Evolutionary conservation across 2,797 vertebrate genomes (phyloP).

Genomic region (Cossypha caffra): DNA sequence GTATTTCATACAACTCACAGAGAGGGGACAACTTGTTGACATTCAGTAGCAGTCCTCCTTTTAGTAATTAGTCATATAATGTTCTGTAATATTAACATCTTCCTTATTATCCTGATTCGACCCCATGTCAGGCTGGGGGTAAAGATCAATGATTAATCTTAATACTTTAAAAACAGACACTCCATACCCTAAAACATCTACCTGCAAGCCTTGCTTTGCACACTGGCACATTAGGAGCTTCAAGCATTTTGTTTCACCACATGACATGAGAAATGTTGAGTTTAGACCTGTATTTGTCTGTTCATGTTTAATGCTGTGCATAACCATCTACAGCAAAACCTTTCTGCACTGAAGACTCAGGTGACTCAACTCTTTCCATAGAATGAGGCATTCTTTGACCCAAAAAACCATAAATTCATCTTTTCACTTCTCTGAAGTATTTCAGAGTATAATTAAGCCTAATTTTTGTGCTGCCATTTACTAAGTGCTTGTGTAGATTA

Average conservation of each 20-base stretch:
- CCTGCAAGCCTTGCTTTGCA: not conserved
- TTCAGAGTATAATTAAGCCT: constrained; percentile 30
- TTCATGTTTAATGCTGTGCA: not conserved
- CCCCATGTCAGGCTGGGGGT: not conserved
- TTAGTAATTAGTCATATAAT: not conserved
- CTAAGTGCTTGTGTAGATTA: not conserved
- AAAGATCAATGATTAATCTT: not conserved
- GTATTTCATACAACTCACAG: not conserved
- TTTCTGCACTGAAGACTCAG: not conserved
- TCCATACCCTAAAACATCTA: not conserved
- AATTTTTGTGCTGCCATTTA: constrained; percentile 42
- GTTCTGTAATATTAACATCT: not conserved
- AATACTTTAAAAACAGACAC: not conserved
- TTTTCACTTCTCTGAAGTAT: not conserved
- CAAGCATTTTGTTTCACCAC: not conserved
- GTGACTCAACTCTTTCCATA: not conserved
- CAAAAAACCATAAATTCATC: not conserved
- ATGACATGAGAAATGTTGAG: not conserved
- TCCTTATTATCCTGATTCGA: not conserved
- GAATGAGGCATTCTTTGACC: not conserved
- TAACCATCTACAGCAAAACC: not conserved
- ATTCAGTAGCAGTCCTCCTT: not conserved
- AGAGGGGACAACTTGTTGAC: not conserved
- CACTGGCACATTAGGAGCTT: not conserved
- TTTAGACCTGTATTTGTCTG: not conserved